Conservation (phyloP, 1,140 invertebrate genomes). For the Atta colombica region DNA sequence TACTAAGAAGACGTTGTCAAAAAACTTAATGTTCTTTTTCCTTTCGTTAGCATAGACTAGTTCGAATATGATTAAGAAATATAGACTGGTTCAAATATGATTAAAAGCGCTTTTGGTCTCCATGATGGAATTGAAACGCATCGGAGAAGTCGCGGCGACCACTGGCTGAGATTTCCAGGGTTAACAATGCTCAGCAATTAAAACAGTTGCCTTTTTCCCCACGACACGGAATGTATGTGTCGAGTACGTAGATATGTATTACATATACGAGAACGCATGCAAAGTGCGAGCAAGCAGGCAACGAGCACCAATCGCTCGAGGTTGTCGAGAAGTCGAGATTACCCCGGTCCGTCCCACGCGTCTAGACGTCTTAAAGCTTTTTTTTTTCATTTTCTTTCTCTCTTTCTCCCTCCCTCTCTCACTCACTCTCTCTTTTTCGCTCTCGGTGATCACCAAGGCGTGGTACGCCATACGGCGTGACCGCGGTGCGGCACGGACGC, state of each 20-base stretch:
- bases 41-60: neutral
- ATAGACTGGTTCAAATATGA: neutral
- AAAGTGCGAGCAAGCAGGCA: conserved; percentile 10
- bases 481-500: conserved; percentile 41
- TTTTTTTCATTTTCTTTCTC: conserved; percentile 26
- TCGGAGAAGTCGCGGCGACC: neutral
- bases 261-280: conserved; percentile 8
- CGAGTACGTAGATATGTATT: neutral
- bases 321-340: conserved; percentile 56
- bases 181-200: conserved; percentile 29
- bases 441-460: conserved; percentile 65
- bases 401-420: neutral
- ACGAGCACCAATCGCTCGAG: conserved; percentile 21
- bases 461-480: conserved; percentile 59
- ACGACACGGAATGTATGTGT: neutral
- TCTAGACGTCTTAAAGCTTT: conserved; percentile 73
- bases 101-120: neutral
- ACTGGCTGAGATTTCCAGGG: conserved; percentile 12
- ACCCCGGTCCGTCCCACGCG: conserved; percentile 71
- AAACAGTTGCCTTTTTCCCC: neutral
- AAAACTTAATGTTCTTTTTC: neutral
- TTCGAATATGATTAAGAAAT: neutral
- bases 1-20: neutral
- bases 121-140: conserved; percentile 11
- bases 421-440: neutral